Evolutionary conservation across 2,888 invertebrate genomes (phyloP), one percentile per base, ranked within the genome.

Genomic region (Ochropleura plecta): DNA sequence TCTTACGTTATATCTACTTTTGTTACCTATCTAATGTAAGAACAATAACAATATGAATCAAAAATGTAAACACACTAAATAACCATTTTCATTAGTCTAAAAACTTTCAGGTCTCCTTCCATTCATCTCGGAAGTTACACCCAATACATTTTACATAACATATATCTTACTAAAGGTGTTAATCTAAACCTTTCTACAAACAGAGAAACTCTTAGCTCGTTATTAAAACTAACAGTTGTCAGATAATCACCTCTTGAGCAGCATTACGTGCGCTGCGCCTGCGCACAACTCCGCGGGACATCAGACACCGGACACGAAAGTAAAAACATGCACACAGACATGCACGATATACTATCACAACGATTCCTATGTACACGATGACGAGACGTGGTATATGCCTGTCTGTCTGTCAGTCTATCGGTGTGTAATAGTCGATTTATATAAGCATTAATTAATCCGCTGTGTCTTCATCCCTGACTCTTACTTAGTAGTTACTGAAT

Each of bases 251-350:
- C 57, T 73, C 57, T 79, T 65, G 51, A 73, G 65, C 64, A 53
- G 46, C 44, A 51, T 81, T 74, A 83, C 76, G 66, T 73, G 64
- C 67, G 53, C n/a, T 69, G 73, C 74, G 81, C 83, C 20, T 20
- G 59, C 82, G 76, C 76, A 71, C 44, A 71, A 12, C 60, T 44
- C n/a, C 42, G 12, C 42, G 62, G 14, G 44, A 30, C 77, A 84
- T 64, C 53, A 30, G 77, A 83, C 79, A 87, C 87, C 83, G 87
- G 81, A 85, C 69, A 70, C 81, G 81, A 85, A 87, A 87, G 79
- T 83, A 81, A 83, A 85, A 81, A 87, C 70, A 76, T 68, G 55
- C 70, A 70, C 57, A 30, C 55, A 51, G 62, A 75, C 53, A 49
- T 40, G 46, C n/a, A 14, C 16, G 46, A 14, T 46, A 60, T 46